Evolutionary conservation across 2,888 invertebrate species (phyloP).

Genomic region (Molorchus minor): DNA sequence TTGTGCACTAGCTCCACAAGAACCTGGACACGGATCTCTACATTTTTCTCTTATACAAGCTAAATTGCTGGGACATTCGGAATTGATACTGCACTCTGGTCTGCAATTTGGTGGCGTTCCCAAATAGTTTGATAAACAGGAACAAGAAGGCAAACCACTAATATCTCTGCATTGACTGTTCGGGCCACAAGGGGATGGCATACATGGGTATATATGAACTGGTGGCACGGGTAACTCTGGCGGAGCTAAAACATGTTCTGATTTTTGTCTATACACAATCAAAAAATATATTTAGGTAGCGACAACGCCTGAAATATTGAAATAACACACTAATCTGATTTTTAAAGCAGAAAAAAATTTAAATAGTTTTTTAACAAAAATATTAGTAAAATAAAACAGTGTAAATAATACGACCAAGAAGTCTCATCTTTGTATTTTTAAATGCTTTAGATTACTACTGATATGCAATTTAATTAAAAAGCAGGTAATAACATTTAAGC

Average conservation of each 20-base stretch:
- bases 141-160: conserved; percentile 72
- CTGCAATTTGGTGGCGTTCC: conserved; percentile 79
- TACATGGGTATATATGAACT: conserved; percentile 70
- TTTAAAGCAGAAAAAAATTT: neutral
- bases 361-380: too few relatives aligned
- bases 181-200: conserved; percentile 76
- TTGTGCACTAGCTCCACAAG: conserved; percentile 72
- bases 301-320: too few relatives aligned
- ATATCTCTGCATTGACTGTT: conserved; percentile 71
- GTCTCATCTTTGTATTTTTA: too few relatives aligned
- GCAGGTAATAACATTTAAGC: too few relatives aligned
- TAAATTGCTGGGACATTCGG: conserved; percentile 75
- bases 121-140: conserved; percentile 71
- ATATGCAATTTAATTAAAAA: too few relatives aligned
- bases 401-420: too few relatives aligned
- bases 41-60: conserved; percentile 81
- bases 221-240: conserved; percentile 46
- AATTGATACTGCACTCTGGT: conserved; percentile 77
- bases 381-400: too few relatives aligned
- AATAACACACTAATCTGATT: too few relatives aligned
- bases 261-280: too few relatives aligned
- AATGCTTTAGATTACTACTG: too few relatives aligned
- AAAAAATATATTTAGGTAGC: too few relatives aligned
- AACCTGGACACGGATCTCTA: conserved; percentile 76
- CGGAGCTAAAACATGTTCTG: too few relatives aligned